These are phyloP conservation scores for Mus musculus DNA, from an alignment of 2,113 vertebrate species.

Conservation along the genomic window GRCm39 chr9:23279501-23280000, in stretches of 20 bases:
- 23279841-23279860: not conserved
- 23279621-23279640: not conserved
- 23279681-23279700: not conserved
- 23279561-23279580: not conserved
- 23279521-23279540: not conserved
- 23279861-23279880: not conserved
- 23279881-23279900: not conserved
- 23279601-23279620: not conserved
- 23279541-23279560: not conserved
- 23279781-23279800: not conserved
- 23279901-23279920: not conserved
- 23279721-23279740: not conserved
- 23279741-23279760: not conserved
- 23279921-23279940: not conserved
- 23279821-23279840: not conserved
- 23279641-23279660: not conserved
- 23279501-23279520: not conserved
- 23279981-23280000: not conserved
- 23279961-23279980: not conserved
- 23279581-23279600: not conserved
- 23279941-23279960: not conserved
- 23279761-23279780: not conserved
- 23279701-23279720: conserved; percentile 21
- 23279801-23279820: not conserved
- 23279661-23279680: not conserved